phyloP scores from a whole-genome alignment of 2,797 vertebrate genomes.

The Oryzias dopingdopingensis region DNA sequence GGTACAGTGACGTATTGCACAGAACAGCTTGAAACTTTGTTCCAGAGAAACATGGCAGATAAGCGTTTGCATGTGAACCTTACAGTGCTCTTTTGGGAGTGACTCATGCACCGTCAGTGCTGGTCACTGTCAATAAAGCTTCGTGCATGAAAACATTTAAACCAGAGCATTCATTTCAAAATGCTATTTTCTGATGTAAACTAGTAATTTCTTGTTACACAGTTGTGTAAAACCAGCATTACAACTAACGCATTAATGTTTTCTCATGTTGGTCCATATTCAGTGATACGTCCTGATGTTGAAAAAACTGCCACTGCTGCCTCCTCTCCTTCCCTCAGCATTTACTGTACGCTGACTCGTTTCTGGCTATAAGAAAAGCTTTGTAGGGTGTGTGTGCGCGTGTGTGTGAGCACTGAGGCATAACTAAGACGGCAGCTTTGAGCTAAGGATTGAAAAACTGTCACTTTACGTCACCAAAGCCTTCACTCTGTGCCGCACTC shows the following conservation, averaged over 20 bases:
- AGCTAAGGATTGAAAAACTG: constrained; percentile 73
- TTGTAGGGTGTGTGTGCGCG: constrained; percentile 36
- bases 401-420: constrained; percentile 50
- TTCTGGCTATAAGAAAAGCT: constrained; percentile 42
- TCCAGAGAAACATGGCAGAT: constrained; percentile 13
- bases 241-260: neutral
- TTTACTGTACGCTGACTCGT: constrained; percentile 9
- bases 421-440: constrained; percentile 72
- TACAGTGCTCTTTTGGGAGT: neutral
- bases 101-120: neutral
- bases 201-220: constrained; percentile 22
- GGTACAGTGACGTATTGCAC: constrained; percentile 66
- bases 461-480: constrained; percentile 70
- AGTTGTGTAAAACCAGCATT: constrained; percentile 3
- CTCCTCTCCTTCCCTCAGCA: constrained; percentile 6
- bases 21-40: neutral
- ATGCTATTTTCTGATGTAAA: constrained; percentile 27
- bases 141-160: constrained; percentile 39
- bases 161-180: constrained; percentile 50
- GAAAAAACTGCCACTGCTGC: constrained; percentile 20
- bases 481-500: constrained; percentile 50
- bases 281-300: constrained; percentile 3
- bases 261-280: neutral
- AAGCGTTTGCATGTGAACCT: neutral
- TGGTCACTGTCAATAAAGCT: constrained; percentile 10